phyloP scores from a whole-genome alignment of 2,113 vertebrate species.

The Pogona vitticeps region DNA sequence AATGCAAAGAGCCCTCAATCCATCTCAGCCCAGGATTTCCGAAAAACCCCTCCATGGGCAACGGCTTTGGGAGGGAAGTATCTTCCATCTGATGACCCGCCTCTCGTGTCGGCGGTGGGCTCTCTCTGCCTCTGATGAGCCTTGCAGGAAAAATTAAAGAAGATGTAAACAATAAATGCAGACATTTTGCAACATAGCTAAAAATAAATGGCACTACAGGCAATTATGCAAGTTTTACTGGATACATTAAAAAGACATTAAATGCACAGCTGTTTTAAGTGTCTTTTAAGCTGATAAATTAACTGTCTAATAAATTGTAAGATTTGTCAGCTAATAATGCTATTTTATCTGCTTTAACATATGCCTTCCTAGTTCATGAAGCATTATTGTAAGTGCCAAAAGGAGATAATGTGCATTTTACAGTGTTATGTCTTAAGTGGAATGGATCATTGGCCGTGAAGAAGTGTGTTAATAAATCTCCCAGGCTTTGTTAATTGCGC shows the following conservation, averaged over 20 bases:
- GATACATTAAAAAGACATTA: conserved; percentile 88
- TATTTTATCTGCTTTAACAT: conserved; percentile 88
- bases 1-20: conserved; percentile 51
- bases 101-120: conserved; percentile 55
- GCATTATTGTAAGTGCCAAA: conserved; percentile 90
- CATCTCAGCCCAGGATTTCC: conserved; percentile 52
- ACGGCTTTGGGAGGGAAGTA: conserved; percentile 59
- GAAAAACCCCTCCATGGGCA: conserved; percentile 69
- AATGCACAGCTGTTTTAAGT: conserved; percentile 86
- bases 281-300: conserved; percentile 89
- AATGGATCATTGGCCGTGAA: conserved; percentile 91
- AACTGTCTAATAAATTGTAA: conserved; percentile 90
- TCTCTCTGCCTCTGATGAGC: conserved; percentile 72
- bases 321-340: conserved; percentile 90
- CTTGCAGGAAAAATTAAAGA: conserved; percentile 83
- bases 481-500: conserved; percentile 91
- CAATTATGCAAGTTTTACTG: conserved; percentile 88
- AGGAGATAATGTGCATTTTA: conserved; percentile 91
- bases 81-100: conserved; percentile 71
- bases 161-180: conserved; percentile 85
- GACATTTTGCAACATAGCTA: conserved; percentile 86
- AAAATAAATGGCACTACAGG: conserved; percentile 86
- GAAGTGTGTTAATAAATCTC: conserved; percentile 92
- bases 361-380: conserved; percentile 88
- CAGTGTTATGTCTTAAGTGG: conserved; percentile 91